phyloP scores from a whole-genome alignment of 2,888 invertebrate genomes.

The Trachelus iudaicus region DNA sequence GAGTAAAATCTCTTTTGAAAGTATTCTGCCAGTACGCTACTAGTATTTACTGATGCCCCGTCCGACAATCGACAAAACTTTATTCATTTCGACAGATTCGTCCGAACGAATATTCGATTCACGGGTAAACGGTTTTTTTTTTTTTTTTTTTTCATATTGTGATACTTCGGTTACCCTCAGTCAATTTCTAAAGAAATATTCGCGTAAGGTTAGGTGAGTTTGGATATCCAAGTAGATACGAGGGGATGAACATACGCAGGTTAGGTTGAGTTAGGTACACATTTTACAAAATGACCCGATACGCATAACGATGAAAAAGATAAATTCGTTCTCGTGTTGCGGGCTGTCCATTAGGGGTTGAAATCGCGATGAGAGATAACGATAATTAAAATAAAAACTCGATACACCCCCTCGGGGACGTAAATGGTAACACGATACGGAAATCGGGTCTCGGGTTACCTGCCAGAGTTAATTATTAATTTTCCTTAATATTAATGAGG shows the following conservation, averaged over 20 bases:
- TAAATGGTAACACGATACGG: background rate
- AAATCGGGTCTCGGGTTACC: background rate
- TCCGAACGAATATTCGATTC: background rate
- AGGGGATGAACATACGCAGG: background rate
- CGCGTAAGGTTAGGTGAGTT: background rate
- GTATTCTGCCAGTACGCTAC: background rate
- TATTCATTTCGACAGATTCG: background rate
- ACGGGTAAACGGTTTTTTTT: background rate
- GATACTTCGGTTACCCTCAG: background rate
- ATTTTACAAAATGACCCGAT: background rate
- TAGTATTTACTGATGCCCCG: background rate
- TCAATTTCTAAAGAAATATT: background rate
- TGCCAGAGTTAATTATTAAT: constrained; percentile 35
- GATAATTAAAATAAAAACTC: constrained; percentile 28
- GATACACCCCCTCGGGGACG: constrained; percentile 23
- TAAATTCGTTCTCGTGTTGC: background rate
- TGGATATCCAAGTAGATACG: background rate
- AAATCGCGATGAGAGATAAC: background rate
- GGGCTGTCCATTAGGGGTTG: background rate
- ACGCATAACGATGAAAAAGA: background rate
- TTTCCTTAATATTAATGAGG: constrained; percentile 39
- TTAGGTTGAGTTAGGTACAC: background rate
- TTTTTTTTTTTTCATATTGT: background rate
- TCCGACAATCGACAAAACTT: background rate
- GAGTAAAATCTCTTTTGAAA: background rate